Conservation (phyloP, 2,797 vertebrate genomes). For the Glossophaga mutica region DNA sequence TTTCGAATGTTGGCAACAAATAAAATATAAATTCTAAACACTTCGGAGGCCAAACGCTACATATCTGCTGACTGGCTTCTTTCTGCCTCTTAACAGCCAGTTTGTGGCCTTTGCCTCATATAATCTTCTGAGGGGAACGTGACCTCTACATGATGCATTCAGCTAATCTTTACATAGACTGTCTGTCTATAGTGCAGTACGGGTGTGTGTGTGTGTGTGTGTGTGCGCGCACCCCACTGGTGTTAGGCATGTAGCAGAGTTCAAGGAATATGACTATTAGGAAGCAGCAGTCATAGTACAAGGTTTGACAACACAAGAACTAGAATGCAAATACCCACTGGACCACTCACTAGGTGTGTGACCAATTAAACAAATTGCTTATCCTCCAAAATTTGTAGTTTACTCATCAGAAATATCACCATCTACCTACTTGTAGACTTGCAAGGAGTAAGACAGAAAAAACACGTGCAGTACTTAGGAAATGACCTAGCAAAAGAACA, state of each 20-base stretch:
- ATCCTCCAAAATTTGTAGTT: neutral
- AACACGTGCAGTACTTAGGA: neutral
- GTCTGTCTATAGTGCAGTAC: neutral
- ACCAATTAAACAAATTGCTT: neutral
- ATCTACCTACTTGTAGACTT: neutral
- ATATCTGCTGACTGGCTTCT: neutral
- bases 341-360: neutral
- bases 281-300: neutral
- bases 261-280: neutral
- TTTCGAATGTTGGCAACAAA: slow-evolving; percentile 24
- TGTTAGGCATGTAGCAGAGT: neutral
- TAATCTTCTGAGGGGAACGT: neutral
- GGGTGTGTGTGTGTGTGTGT: too few relatives aligned
- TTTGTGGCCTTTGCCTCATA: neutral
- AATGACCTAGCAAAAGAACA: neutral
- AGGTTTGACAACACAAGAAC: neutral
- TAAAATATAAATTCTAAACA: neutral
- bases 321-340: neutral
- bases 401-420: neutral
- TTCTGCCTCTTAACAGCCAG: neutral
- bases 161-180: neutral
- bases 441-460: neutral
- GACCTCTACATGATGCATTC: neutral
- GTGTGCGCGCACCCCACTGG: neutral
- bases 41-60: neutral